phyloP scores from a whole-genome alignment of 2,797 vertebrate species.

The Valencia hispanica region DNA sequence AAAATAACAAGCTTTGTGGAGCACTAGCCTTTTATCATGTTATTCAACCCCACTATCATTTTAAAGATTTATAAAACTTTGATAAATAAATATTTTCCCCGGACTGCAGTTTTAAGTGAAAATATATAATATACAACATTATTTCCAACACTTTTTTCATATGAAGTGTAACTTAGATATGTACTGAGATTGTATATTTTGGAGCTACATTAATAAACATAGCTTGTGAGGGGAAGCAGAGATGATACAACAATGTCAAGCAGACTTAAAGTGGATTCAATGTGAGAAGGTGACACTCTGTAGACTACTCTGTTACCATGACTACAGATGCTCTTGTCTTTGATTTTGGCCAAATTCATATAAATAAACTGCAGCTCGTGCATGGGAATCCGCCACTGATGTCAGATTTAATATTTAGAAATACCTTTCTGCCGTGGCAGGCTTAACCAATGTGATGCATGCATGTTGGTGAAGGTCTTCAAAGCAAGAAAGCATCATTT shows the following conservation, averaged over 20 bases:
- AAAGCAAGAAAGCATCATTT: not conserved
- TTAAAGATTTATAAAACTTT: no score
- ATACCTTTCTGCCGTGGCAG: not conserved
- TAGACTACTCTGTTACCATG: slow-evolving; percentile 2
- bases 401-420: not conserved
- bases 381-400: not conserved
- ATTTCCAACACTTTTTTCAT: not conserved
- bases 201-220: not conserved
- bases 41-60: no score
- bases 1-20: no score
- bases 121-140: not conserved
- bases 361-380: not conserved
- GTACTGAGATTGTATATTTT: not conserved
- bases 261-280: not conserved
- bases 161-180: not conserved
- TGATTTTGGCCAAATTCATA: not conserved
- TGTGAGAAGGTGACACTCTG: not conserved
- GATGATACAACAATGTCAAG: not conserved
- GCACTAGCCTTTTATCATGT: no score
- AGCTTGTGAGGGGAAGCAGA: not conserved
- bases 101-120: not conserved
- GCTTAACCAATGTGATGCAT: not conserved
- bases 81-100: no score
- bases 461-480: not conserved
- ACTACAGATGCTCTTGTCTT: slow-evolving; percentile 8